phyloP scores from a whole-genome alignment of 2,113 vertebrate genomes.

The Peromyscus leucopus region DNA sequence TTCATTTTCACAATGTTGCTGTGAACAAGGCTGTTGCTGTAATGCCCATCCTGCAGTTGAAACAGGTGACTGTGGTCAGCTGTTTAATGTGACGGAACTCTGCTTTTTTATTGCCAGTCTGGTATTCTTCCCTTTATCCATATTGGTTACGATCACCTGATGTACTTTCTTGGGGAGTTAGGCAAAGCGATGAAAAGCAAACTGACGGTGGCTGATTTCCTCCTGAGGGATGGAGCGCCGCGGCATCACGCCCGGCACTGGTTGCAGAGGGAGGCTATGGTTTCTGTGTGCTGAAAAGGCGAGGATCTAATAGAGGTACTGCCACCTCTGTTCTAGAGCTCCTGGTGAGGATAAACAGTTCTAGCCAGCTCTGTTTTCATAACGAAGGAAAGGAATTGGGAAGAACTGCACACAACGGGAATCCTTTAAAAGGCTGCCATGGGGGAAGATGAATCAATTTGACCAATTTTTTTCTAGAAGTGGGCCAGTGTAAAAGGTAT shows the following conservation, averaged over 20 bases:
- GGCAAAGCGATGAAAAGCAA: background rate
- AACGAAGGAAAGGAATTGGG: conserved; percentile 67
- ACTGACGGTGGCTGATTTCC: conserved; percentile 14
- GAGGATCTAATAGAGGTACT: conserved; percentile 37
- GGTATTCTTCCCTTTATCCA: background rate
- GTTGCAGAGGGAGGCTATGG: background rate
- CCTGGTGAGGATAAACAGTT: conserved; percentile 51
- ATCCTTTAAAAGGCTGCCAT: conserved; percentile 67
- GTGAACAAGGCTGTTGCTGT: background rate
- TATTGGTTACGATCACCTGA: background rate
- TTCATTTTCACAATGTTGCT: background rate
- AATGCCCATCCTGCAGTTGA: background rate
- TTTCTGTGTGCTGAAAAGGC: conserved; percentile 12
- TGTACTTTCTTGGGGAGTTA: background rate
- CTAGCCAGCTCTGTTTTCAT: conserved; percentile 55
- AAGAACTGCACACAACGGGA: conserved; percentile 27
- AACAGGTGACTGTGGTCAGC: background rate
- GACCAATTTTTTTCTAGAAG: conserved; percentile 70
- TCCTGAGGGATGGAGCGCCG: background rate
- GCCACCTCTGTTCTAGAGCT: conserved; percentile 67
- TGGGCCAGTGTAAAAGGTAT: conserved; percentile 67
- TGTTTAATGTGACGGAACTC: background rate
- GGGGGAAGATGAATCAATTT: conserved; percentile 67
- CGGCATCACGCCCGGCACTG: background rate
- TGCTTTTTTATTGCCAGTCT: background rate